Conservation (phyloP, 2,113 vertebrate species). For the Bothrops jararaca region DNA sequence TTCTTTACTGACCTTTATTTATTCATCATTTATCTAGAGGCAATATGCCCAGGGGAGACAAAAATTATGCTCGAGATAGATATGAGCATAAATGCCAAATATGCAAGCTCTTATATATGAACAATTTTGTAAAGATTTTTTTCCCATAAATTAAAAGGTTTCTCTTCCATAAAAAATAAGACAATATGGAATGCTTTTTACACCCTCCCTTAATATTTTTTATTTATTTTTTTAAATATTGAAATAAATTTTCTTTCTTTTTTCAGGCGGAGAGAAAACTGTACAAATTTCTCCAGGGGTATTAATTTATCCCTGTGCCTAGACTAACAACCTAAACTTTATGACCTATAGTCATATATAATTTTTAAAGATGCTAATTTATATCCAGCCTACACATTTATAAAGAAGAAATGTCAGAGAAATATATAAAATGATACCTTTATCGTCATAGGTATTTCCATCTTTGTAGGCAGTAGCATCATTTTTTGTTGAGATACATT, state of each 20-base stretch:
- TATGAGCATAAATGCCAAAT: not conserved
- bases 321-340: not conserved
- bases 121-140: not conserved
- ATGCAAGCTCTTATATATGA: not conserved
- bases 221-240: not conserved
- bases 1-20: not conserved
- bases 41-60: not conserved
- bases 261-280: not conserved
- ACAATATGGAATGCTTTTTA: not conserved
- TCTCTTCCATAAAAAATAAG: not conserved
- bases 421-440: not conserved
- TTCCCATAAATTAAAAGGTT: not conserved
- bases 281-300: too few relatives aligned
- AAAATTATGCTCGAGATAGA: not conserved
- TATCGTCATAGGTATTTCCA: not conserved
- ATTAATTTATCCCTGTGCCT: not conserved
- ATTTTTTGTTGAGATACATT: not conserved
- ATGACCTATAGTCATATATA: not conserved
- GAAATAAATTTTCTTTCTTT: not conserved
- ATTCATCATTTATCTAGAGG: not conserved
- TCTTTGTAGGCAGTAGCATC: not conserved
- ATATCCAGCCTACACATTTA: not conserved
- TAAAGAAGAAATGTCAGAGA: not conserved
- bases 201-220: not conserved
- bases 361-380: not conserved